Evolutionary conservation across 2,797 vertebrate genomes (phyloP).

Genomic region (Cyprinodon diabolis): DNA sequence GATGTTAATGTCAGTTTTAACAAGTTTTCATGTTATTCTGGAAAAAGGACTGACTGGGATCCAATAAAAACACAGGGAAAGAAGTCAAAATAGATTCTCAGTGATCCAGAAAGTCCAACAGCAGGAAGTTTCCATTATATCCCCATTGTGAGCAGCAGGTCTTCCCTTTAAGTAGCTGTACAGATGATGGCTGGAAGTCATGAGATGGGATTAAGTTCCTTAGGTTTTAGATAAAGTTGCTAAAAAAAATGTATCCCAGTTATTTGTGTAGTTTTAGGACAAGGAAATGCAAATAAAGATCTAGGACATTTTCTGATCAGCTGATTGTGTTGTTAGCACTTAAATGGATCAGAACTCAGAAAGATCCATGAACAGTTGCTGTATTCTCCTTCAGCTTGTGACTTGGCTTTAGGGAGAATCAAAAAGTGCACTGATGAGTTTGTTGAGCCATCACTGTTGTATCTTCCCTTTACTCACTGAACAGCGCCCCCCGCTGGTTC

Average conservation of each 20-base stretch:
- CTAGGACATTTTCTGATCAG: neutral
- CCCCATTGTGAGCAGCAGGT: conserved; percentile 19
- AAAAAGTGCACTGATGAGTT: conserved; percentile 17
- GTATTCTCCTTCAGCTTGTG: conserved; percentile 44
- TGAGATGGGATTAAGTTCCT: conserved; percentile 52
- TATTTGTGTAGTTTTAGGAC: conserved; percentile 16
- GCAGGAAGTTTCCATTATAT: conserved; percentile 8
- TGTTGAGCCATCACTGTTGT: conserved; percentile 13
- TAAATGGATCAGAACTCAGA: conserved; percentile 34
- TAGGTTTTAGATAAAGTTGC: conserved; percentile 42
- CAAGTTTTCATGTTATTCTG: conserved; percentile 2
- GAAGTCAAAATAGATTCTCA: conserved; percentile 12
- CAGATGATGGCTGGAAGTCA: conserved; percentile 36
- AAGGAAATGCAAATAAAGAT: conserved; percentile 18
- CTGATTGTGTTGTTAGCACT: conserved; percentile 1
- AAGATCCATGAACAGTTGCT: conserved; percentile 25
- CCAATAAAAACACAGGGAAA: conserved; percentile 26
- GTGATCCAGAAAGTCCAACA: conserved; percentile 15
- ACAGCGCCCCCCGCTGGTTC: conserved; percentile 73
- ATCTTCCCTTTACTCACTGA: conserved; percentile 30
- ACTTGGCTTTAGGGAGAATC: conserved; percentile 38
- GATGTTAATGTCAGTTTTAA: conserved; percentile 19
- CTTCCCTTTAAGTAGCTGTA: conserved; percentile 20
- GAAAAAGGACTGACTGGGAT: conserved; percentile 1
- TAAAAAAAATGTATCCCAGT: conserved; percentile 37